phyloP scores from a whole-genome alignment of 2,797 vertebrate genomes.

The Enteromius trimaculatus region DNA sequence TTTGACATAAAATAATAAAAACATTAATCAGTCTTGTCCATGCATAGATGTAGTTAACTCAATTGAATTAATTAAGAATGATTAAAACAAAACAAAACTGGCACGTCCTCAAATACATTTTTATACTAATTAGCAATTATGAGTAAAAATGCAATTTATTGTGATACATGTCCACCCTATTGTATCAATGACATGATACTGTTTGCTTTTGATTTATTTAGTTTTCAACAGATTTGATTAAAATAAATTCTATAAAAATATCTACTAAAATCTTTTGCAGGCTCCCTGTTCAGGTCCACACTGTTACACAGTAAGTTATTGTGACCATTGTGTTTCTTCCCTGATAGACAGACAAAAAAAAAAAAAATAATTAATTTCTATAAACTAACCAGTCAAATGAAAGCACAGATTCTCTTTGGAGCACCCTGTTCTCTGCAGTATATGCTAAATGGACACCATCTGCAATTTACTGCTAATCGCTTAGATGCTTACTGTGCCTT shows the following conservation, averaged over 20 bases:
- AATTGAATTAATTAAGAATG: too few relatives aligned
- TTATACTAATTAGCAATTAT: background rate
- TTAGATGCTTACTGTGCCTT: background rate
- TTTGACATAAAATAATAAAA: background rate
- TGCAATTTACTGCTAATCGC: constrained; percentile 26
- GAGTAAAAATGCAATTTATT: background rate
- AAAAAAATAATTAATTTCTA: background rate
- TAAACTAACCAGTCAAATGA: background rate
- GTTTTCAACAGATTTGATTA: background rate
- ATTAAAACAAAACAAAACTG: too few relatives aligned
- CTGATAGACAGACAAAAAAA: background rate
- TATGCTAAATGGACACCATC: constrained; percentile 18
- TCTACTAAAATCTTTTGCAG: background rate
- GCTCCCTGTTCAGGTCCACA: background rate
- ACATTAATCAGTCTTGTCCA: background rate
- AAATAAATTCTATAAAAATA: background rate
- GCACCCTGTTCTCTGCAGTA: background rate
- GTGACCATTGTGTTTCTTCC: background rate
- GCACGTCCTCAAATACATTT: background rate
- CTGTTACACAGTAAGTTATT: background rate
- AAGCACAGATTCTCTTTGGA: background rate
- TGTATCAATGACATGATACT: background rate
- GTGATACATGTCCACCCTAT: background rate
- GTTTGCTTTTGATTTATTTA: background rate
- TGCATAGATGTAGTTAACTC: background rate